phyloP scores from a whole-genome alignment of 2,797 vertebrate genomes.

The Parauchenoglanis punctatus region DNA sequence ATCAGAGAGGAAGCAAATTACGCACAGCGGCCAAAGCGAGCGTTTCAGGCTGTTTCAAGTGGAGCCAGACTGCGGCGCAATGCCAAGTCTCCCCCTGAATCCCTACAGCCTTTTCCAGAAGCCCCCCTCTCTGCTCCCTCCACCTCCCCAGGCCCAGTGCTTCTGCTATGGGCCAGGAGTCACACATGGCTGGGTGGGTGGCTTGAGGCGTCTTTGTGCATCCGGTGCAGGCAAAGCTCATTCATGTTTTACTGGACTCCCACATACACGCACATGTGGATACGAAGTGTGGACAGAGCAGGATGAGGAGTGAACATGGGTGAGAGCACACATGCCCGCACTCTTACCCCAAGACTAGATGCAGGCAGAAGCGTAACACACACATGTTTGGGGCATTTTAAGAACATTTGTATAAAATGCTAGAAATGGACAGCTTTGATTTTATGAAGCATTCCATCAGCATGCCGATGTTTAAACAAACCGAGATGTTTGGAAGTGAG shows the following conservation, averaged over 20 bases:
- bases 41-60: slow-evolving; percentile 52
- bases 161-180: slow-evolving; percentile 65
- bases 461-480: background rate
- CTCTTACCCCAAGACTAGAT: background rate
- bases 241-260: slow-evolving; percentile 57
- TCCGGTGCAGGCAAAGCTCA: slow-evolving; percentile 53
- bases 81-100: slow-evolving; percentile 58
- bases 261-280: slow-evolving; percentile 46
- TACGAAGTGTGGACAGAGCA: slow-evolving; percentile 16
- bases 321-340: slow-evolving; percentile 11
- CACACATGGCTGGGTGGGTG: slow-evolving; percentile 62
- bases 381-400: background rate
- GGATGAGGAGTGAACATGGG: slow-evolving; percentile 3
- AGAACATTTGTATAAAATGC: background rate
- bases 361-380: background rate
- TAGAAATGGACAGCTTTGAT: background rate
- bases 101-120: slow-evolving; percentile 19
- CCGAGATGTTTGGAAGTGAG: background rate
- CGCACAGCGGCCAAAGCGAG: slow-evolving; percentile 65
- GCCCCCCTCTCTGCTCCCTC: slow-evolving; percentile 55
- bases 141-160: slow-evolving; percentile 61
- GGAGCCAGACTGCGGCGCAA: slow-evolving; percentile 51
- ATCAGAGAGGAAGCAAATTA: slow-evolving; percentile 71
- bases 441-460: no score
- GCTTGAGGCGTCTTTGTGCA: slow-evolving; percentile 59